These are phyloP conservation scores for Yponomeuta plumbellus DNA, from an alignment of 2,888 invertebrate genomes.

Conservation along the genomic window DNA sequence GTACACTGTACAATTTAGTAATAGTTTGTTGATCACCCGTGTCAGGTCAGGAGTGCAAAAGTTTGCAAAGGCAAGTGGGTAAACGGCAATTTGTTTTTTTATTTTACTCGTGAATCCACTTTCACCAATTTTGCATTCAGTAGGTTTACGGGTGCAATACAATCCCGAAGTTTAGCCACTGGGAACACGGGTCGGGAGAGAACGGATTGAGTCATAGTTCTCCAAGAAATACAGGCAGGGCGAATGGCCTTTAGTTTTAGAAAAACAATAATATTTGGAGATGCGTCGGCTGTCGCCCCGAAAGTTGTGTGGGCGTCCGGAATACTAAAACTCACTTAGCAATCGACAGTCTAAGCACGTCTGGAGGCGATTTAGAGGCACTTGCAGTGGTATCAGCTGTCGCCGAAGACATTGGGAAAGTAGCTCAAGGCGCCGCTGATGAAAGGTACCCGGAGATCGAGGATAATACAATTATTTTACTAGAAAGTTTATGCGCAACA, in stretches of 20 bases:
- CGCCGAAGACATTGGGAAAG: constrained; percentile 5
- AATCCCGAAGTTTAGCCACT: too few relatives aligned
- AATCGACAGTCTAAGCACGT: constrained; percentile 16
- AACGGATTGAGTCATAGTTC: background rate
- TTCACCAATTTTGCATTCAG: too few relatives aligned
- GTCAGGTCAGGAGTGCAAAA: too few relatives aligned
- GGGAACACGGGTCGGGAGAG: too few relatives aligned
- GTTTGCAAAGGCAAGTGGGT: too few relatives aligned
- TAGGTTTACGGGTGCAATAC: too few relatives aligned
- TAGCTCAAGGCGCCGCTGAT: constrained; percentile 8
- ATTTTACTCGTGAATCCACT: too few relatives aligned
- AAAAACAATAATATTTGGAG: constrained; percentile 20
- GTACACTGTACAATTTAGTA: too few relatives aligned
- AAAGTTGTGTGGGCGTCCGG: constrained; percentile 20
- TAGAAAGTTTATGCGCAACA: background rate
- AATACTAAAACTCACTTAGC: constrained; percentile 13
- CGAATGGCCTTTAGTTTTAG: constrained; percentile 9
- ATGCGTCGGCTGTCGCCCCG: constrained; percentile 15
- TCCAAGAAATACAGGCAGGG: background rate
- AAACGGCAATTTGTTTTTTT: too few relatives aligned
- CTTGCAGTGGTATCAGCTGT: background rate
- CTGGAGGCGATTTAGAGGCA: constrained; percentile 12
- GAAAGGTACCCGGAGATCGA: background rate
- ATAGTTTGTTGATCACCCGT: too few relatives aligned
- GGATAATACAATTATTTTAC: background rate